Conservation (phyloP, 2,113 vertebrate species). For the Pseudorasbora parva region DNA sequence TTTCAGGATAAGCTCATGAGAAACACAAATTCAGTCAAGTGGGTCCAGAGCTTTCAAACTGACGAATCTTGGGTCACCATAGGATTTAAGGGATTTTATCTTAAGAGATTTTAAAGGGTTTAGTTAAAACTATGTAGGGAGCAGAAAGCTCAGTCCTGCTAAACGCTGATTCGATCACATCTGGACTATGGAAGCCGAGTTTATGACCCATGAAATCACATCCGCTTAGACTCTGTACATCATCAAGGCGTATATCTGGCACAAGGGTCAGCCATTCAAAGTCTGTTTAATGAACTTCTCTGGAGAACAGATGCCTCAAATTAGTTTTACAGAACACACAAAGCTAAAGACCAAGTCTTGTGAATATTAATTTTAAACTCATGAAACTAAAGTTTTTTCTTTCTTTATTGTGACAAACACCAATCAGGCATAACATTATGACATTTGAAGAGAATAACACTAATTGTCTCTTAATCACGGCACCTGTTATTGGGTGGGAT, state of each 20-base stretch:
- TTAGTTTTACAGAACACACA: neutral
- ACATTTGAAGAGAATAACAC: too few relatives aligned
- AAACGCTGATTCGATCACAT: neutral
- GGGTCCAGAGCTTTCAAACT: too few relatives aligned
- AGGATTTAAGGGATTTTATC: too few relatives aligned
- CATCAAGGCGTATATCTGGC: neutral
- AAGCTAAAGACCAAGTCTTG: neutral
- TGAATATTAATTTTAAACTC: neutral
- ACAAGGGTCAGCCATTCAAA: neutral
- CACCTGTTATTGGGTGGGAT: too few relatives aligned
- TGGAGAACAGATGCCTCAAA: neutral
- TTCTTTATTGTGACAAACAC: too few relatives aligned
- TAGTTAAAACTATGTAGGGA: neutral
- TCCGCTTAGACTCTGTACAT: neutral
- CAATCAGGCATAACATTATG: too few relatives aligned
- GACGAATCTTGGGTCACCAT: too few relatives aligned
- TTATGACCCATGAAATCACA: neutral
- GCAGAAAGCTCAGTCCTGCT: neutral
- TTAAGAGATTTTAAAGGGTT: neutral
- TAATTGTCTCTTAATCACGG: too few relatives aligned
- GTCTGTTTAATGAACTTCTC: neutral
- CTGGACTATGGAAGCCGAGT: neutral
- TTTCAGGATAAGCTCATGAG: too few relatives aligned
- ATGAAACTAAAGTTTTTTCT: too few relatives aligned
- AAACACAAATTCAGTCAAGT: too few relatives aligned